These are phyloP conservation scores for Vanessa cardui DNA, from an alignment of 2,888 invertebrate genomes.

Conservation along the genomic window DNA sequence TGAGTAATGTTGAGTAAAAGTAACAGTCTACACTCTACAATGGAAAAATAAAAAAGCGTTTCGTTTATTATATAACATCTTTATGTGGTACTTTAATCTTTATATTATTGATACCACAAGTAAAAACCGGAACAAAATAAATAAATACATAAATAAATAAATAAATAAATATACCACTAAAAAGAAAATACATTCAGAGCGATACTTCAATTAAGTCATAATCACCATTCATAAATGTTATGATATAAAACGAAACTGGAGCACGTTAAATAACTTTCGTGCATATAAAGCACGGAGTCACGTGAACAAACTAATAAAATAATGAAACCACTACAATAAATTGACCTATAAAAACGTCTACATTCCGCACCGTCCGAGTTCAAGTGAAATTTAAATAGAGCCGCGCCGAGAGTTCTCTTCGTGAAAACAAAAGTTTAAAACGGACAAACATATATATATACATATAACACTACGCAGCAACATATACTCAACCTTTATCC, in stretches of 20 bases:
- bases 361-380: conserved; percentile 19
- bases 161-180: no score
- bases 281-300: background rate
- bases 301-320: background rate
- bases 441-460: conserved; percentile 27
- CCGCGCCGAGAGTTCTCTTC: conserved; percentile 24
- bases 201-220: no score
- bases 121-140: no score
- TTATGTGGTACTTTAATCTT: no score
- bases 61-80: no score
- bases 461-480: background rate
- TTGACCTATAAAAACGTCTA: conserved; percentile 31
- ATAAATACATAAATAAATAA: no score
- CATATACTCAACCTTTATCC: background rate
- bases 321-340: conserved; percentile 9
- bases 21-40: no score
- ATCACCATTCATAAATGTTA: no score
- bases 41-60: no score
- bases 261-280: background rate
- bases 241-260: background rate
- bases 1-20: no score
- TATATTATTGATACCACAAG: no score
- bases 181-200: no score
- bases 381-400: conserved; percentile 35
- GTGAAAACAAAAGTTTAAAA: conserved; percentile 29